These are phyloP conservation scores for Poecilobothrus nobilitatus DNA, from an alignment of 2,888 invertebrate species.

Conservation along the genomic window DNA sequence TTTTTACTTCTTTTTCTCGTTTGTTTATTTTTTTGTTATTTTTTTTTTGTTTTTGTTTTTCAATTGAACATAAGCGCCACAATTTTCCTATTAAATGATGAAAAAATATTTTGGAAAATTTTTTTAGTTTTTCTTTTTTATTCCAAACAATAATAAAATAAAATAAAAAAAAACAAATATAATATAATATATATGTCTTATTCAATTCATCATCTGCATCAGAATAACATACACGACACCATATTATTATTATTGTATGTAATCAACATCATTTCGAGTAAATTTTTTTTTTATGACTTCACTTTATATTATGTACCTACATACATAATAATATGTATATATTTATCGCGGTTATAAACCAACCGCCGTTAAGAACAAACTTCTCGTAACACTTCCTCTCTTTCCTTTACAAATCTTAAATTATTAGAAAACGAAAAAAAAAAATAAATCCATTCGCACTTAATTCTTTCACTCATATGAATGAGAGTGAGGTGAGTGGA, in stretches of 20 bases:
- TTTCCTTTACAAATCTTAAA: too few relatives aligned
- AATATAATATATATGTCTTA: neutral
- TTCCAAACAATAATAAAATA: neutral
- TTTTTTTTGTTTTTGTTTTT: too few relatives aligned
- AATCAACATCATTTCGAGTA: neutral
- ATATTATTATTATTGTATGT: neutral
- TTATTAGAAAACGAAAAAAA: too few relatives aligned
- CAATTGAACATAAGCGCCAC: neutral
- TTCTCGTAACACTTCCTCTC: too few relatives aligned
- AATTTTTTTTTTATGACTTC: neutral
- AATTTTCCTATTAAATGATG: constrained; percentile 6
- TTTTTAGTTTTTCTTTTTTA: neutral
- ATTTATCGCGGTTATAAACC: neutral
- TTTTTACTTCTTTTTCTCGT: too few relatives aligned
- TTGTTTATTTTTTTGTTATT: too few relatives aligned
- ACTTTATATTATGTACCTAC: neutral
- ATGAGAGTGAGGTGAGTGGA: neutral
- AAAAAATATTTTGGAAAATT: neutral
- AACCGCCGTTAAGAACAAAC: neutral
- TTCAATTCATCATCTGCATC: neutral
- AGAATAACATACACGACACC: neutral
- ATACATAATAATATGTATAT: too few relatives aligned
- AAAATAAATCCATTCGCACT: neutral
- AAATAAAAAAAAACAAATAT: neutral
- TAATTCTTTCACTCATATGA: neutral